Conservation (phyloP, 1,140 invertebrate genomes). For the Monochamus saltuarius region DNA sequence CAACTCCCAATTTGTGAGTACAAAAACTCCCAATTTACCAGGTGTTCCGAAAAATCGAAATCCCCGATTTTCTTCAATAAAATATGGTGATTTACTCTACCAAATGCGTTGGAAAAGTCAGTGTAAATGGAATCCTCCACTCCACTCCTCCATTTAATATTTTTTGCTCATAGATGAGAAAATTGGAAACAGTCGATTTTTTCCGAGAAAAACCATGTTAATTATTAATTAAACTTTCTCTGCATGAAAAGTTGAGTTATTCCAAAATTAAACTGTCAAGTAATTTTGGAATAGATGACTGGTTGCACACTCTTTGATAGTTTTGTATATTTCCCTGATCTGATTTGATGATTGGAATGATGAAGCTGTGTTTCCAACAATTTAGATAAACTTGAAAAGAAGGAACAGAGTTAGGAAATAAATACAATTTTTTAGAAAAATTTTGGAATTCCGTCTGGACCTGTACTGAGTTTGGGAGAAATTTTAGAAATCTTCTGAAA, state of each 20-base stretch:
- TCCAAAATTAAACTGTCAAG: slow-evolving; percentile 2
- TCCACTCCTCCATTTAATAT: background rate
- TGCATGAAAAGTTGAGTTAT: slow-evolving; percentile 12
- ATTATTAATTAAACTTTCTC: slow-evolving; percentile 10
- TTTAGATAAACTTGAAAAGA: no score
- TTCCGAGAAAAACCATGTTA: slow-evolving; percentile 4
- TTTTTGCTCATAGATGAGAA: slow-evolving; percentile 5
- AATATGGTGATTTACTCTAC: slow-evolving; percentile 1
- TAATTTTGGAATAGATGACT: slow-evolving; percentile 3
- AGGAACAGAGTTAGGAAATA: no score
- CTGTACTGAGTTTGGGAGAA: no score
- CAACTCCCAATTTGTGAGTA: slow-evolving; percentile 2
- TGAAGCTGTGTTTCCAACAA: no score
- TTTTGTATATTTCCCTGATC: background rate
- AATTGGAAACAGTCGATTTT: slow-evolving; percentile 1
- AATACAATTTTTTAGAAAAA: no score
- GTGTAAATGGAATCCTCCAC: background rate
- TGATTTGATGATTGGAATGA: no score
- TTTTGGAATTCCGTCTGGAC: no score
- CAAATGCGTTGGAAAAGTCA: no score
- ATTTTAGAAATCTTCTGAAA: no score
- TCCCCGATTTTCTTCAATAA: slow-evolving; percentile 3
- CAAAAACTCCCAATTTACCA: background rate
- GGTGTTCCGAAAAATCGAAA: slow-evolving; percentile 9
- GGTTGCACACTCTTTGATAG: background rate